Conservation (phyloP, 2,888 invertebrate genomes). For the Neelides folsomi region DNA sequence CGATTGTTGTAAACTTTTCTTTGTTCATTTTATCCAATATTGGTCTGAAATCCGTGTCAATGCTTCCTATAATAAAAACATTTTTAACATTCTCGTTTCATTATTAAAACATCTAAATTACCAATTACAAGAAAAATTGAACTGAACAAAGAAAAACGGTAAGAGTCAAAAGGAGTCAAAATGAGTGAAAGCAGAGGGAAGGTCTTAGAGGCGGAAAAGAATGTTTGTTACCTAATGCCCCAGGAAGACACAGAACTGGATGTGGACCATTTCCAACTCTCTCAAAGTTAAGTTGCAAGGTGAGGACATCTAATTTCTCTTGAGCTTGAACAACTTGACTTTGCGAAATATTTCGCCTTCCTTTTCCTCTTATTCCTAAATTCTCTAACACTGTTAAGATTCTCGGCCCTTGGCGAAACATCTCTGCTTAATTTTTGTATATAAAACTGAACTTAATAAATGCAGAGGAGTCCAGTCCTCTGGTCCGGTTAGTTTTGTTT, state of each 20-base stretch:
- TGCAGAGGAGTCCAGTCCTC: no score
- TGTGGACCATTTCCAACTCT: constrained; percentile 12
- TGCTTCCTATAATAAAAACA: no score
- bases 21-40: constrained; percentile 42
- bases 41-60: constrained; percentile 32
- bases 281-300: constrained; percentile 49
- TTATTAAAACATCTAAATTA: constrained; percentile 8
- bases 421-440: no score
- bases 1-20: constrained; percentile 50
- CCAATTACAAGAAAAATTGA: background rate
- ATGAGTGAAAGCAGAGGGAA: background rate
- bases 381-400: no score
- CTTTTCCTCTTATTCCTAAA: background rate
- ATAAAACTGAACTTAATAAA: no score
- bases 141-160: no score
- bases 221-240: constrained; percentile 9
- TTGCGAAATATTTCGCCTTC: background rate
- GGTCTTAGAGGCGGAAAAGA: no score
- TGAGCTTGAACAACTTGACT: constrained; percentile 4
- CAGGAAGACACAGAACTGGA: constrained; percentile 9
- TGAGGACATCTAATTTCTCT: constrained; percentile 15
- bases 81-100: no score
- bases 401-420: no score
- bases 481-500: no score
- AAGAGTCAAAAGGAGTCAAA: no score